Conservation (phyloP, 2,113 vertebrate genomes). For the Ochotona curzoniae region DNA sequence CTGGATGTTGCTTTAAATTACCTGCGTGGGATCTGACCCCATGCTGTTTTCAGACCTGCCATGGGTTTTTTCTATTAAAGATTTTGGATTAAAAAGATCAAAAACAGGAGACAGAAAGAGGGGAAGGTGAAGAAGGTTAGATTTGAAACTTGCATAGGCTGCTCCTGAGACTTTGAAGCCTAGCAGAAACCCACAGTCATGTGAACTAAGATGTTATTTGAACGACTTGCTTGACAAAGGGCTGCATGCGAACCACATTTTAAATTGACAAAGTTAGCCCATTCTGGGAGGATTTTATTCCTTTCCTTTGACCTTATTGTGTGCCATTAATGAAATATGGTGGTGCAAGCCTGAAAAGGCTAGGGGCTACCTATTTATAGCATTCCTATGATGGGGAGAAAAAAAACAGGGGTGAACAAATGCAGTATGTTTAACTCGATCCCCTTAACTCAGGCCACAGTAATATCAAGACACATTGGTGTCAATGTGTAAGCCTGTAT, state of each 20-base stretch:
- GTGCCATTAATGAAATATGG: conserved; percentile 65
- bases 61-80: conserved; percentile 80
- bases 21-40: conserved; percentile 64
- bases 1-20: conserved; percentile 75
- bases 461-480: not conserved
- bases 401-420: not conserved
- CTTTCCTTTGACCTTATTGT: conserved; percentile 62
- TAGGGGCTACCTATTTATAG: conserved; percentile 60
- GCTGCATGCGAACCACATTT: conserved; percentile 54
- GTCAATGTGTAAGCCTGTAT: conserved; percentile 33
- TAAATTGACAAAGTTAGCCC: conserved; percentile 65
- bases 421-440: conserved; percentile 25
- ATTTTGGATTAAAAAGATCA: conserved; percentile 80
- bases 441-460: not conserved
- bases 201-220: conserved; percentile 73
- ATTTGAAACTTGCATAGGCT: conserved; percentile 75
- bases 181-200: conserved; percentile 53
- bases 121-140: conserved; percentile 80
- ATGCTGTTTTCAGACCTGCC: conserved; percentile 79
- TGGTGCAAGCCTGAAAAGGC: conserved; percentile 60
- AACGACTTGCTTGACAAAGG: conserved; percentile 76
- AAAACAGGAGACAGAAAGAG: conserved; percentile 78
- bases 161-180: conserved; percentile 80
- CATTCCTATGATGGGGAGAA: not conserved
- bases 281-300: conserved; percentile 61